Evolutionary conservation across 2,797 vertebrate species (phyloP).

Genomic region (Anguilla marmorata): DNA sequence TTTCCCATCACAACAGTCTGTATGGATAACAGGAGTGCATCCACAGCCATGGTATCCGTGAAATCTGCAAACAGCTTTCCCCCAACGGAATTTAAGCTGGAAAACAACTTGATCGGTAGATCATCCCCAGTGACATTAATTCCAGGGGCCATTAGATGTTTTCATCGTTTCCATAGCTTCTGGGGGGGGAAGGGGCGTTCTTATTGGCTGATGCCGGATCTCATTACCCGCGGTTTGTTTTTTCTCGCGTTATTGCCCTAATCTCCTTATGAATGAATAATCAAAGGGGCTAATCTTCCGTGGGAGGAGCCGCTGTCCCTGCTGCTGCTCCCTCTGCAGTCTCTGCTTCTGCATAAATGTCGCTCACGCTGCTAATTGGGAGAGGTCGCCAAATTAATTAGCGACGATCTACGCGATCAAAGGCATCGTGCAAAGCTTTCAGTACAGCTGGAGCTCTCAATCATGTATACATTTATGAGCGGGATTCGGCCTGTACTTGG

Average conservation of each 20-base stretch:
- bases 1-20: not conserved
- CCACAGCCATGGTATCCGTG: not conserved
- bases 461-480: not conserved
- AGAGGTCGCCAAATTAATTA: not conserved
- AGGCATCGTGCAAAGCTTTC: not conserved
- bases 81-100: not conserved
- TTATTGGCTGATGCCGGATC: not conserved
- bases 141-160: not conserved
- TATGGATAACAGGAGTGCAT: not conserved
- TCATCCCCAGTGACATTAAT: slow-evolving; percentile 4
- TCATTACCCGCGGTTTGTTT: not conserved
- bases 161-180: not conserved
- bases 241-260: not conserved
- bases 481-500: not conserved
- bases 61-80: not conserved
- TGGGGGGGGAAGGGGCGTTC: not conserved
- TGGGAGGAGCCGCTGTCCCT: not conserved
- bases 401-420: not conserved
- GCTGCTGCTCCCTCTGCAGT: not conserved
- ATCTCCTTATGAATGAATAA: slow-evolving; percentile 10
- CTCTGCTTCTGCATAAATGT: not conserved
- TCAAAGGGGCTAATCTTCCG: not conserved
- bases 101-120: not conserved
- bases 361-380: not conserved
- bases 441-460: not conserved